Conservation (phyloP, 2,797 vertebrate genomes). For the Chromis chromis region DNA sequence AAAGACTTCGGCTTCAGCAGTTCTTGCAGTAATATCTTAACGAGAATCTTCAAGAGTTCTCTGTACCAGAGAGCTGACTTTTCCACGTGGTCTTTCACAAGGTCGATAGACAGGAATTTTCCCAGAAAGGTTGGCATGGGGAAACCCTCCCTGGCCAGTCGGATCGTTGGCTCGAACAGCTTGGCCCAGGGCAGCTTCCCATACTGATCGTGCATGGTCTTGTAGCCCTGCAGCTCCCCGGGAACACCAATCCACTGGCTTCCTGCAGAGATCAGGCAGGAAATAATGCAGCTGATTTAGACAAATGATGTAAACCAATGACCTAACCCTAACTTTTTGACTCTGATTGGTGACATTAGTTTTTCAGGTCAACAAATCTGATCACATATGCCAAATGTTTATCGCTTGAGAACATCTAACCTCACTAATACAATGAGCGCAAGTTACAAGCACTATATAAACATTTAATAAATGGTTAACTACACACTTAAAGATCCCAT, state of each 20-base stretch:
- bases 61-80: slow-evolving; percentile 75
- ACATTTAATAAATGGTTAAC: neutral
- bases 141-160: slow-evolving; percentile 89
- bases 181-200: slow-evolving; percentile 86
- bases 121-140: slow-evolving; percentile 74
- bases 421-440: neutral
- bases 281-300: slow-evolving; percentile 11
- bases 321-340: too few relatives aligned
- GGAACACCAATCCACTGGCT: slow-evolving; percentile 90
- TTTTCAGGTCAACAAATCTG: neutral
- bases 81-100: slow-evolving; percentile 14
- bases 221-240: slow-evolving; percentile 92
- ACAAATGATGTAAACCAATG: neutral
- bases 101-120: rapidly evolving
- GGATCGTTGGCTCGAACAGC: slow-evolving; percentile 86
- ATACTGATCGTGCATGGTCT: slow-evolving; percentile 85
- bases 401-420: neutral
- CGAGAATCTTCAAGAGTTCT: too few relatives aligned
- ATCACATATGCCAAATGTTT: neutral
- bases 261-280: slow-evolving; percentile 59
- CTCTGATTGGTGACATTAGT: neutral
- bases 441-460: neutral
- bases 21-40: too few relatives aligned
- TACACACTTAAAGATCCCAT: neutral
- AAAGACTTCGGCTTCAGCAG: neutral